phyloP scores from a whole-genome alignment of 1,140 invertebrate species.

The Pinna nobilis region DNA sequence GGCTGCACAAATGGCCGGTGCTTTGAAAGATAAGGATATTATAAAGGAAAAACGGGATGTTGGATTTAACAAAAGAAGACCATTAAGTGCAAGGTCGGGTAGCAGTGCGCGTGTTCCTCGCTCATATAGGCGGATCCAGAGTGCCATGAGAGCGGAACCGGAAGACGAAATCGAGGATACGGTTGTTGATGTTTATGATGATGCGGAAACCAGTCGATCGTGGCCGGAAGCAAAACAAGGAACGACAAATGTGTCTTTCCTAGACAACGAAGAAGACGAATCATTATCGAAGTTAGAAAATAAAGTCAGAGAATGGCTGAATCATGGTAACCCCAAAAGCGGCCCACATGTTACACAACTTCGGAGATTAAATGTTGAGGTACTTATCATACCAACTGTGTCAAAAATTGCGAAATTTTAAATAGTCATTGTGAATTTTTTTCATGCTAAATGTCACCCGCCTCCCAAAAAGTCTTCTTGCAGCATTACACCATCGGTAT shows the following conservation, averaged over 20 bases:
- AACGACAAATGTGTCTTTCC: conserved; percentile 17
- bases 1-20: conserved; percentile 46
- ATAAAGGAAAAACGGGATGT: conserved; percentile 11
- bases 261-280: conserved; percentile 42
- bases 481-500: too few species aligned
- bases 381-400: too few species aligned
- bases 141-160: conserved; percentile 35
- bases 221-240: conserved; percentile 12
- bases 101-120: background rate
- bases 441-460: background rate
- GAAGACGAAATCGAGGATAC: conserved; percentile 15
- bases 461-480: too few species aligned
- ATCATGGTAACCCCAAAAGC: conserved; percentile 54
- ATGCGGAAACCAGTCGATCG: conserved; percentile 1
- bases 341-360: conserved; percentile 54
- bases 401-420: too few species aligned
- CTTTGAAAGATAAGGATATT: conserved; percentile 30
- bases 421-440: too few species aligned
- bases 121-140: conserved; percentile 46
- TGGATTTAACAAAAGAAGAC: background rate
- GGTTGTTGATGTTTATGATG: conserved; percentile 16
- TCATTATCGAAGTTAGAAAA: conserved; percentile 51
- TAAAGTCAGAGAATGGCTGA: conserved; percentile 55
- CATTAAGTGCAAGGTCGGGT: conserved; percentile 7
- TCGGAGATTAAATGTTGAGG: conserved; percentile 51